Evolutionary conservation across 2,888 invertebrate genomes (phyloP).

Genomic region (Xanthia togata): DNA sequence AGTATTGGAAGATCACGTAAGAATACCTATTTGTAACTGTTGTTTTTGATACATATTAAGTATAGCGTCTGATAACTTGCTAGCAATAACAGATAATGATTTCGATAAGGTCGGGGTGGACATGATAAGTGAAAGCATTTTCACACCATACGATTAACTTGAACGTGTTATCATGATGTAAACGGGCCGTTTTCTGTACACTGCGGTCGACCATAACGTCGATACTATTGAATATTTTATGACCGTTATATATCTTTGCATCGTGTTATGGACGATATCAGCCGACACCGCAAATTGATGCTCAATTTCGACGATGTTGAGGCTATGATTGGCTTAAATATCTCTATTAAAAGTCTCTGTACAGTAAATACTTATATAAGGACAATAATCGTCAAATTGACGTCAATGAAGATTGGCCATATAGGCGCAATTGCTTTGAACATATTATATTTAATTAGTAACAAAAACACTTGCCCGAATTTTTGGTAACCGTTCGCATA

Average conservation of each 20-base stretch:
- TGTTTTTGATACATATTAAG: conserved; percentile 49
- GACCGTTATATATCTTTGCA: conserved; percentile 57
- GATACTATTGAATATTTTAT: conserved; percentile 68
- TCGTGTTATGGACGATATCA: conserved; percentile 45
- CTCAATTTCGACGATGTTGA: conserved; percentile 47
- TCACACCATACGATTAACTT: conserved; percentile 64
- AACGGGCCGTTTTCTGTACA: conserved; percentile 61
- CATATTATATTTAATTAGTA: conserved; percentile 16
- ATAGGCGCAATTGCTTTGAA: conserved; percentile 8
- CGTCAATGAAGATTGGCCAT: conserved; percentile 5
- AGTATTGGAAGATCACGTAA: conserved; percentile 33
- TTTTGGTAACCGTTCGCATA: conserved; percentile 26
- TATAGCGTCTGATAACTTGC: conserved; percentile 48
- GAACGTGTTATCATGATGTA: conserved; percentile 66
- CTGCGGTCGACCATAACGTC: conserved; percentile 60
- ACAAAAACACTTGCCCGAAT: conserved; percentile 9
- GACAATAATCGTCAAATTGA: conserved; percentile 39
- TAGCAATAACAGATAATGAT: conserved; percentile 64
- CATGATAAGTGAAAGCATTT: conserved; percentile 70
- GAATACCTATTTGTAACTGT: conserved; percentile 34
- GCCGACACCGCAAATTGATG: conserved; percentile 56
- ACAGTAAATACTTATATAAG: conserved; percentile 35
- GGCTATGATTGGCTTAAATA: conserved; percentile 53
- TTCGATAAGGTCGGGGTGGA: conserved; percentile 60
- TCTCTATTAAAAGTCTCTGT: conserved; percentile 45